Percentiles rank a stretch among this genome's conserved stretches.
phyloP scores from a whole-genome alignment of 1,140 invertebrate species.

The Danaus plexippus region DNA sequence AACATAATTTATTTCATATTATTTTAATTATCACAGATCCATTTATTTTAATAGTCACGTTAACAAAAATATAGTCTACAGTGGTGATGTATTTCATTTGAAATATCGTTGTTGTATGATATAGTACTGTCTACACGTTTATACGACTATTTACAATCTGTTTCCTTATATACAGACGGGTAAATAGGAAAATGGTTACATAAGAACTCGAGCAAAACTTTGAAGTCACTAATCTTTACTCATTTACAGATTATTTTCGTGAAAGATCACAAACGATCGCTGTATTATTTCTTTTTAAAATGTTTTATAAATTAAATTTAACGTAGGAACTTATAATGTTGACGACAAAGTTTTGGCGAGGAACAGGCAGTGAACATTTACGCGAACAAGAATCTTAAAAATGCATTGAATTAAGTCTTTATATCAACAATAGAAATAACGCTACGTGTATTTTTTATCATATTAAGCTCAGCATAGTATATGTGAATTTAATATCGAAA shows the following conservation, averaged over 20 bases:
- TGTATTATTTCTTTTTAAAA: conserved; percentile 6
- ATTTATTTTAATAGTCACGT: conserved; percentile 70
- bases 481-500: conserved; percentile 30
- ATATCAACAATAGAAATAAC: conserved; percentile 18
- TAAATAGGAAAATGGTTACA: conserved; percentile 18
- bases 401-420: conserved; percentile 40
- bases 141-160: conserved; percentile 59
- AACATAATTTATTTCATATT: conserved; percentile 72
- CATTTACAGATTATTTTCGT: not conserved
- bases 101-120: conserved; percentile 30
- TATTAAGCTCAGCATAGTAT: conserved; percentile 44
- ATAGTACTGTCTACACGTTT: conserved; percentile 22
- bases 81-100: conserved; percentile 48
- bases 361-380: conserved; percentile 21
- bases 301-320: no score
- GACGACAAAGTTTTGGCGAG: conserved; percentile 2
- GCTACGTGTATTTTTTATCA: conserved; percentile 28
- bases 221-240: not conserved
- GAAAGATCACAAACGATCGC: not conserved
- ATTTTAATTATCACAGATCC: conserved; percentile 71
- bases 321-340: no score
- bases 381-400: conserved; percentile 19
- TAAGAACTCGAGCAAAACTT: conserved; percentile 4
- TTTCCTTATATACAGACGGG: conserved; percentile 46
- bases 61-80: conserved; percentile 70